Evolutionary conservation across 2,797 vertebrate genomes (phyloP).

Genomic region (Erpetoichthys calabaricus): DNA sequence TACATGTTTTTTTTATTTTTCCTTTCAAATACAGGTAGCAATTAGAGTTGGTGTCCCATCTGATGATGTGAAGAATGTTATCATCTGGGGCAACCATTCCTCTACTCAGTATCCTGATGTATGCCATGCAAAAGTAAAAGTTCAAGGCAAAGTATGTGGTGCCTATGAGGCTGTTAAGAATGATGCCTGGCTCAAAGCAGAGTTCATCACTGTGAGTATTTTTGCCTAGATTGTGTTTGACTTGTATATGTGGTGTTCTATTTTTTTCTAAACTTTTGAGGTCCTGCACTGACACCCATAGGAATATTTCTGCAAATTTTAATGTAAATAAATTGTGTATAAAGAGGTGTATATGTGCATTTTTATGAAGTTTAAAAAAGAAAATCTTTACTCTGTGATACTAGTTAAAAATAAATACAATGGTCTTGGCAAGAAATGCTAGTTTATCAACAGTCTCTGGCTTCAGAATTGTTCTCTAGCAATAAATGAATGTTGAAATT

Average conservation of each 20-base stretch:
- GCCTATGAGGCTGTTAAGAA: conserved; percentile 80
- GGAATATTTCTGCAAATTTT: too few species aligned
- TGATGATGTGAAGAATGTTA: conserved; percentile 77
- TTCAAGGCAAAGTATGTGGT: conserved; percentile 61
- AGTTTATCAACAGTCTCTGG: too few species aligned
- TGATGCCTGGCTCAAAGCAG: conserved; percentile 82
- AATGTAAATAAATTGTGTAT: too few species aligned
- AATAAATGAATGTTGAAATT: too few species aligned
- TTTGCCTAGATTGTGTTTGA: background rate
- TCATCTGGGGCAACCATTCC: conserved; percentile 96
- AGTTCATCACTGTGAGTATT: conserved; percentile 72
- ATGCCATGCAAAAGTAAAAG: conserved; percentile 68
- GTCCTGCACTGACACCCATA: too few species aligned
- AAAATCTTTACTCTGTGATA: too few species aligned
- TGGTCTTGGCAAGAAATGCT: too few species aligned
- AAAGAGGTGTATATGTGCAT: too few species aligned
- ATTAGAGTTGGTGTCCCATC: conserved; percentile 68
- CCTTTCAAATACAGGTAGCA: conserved; percentile 53
- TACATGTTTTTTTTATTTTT: background rate
- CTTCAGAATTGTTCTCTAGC: too few species aligned
- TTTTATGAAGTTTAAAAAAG: too few species aligned
- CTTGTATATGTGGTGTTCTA: background rate
- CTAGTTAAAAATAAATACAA: too few species aligned
- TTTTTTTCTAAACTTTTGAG: background rate
- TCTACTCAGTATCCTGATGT: conserved; percentile 93